These are phyloP conservation scores for Valencia hispanica DNA, from an alignment of 2,797 vertebrate genomes.

Conservation along the genomic window DNA sequence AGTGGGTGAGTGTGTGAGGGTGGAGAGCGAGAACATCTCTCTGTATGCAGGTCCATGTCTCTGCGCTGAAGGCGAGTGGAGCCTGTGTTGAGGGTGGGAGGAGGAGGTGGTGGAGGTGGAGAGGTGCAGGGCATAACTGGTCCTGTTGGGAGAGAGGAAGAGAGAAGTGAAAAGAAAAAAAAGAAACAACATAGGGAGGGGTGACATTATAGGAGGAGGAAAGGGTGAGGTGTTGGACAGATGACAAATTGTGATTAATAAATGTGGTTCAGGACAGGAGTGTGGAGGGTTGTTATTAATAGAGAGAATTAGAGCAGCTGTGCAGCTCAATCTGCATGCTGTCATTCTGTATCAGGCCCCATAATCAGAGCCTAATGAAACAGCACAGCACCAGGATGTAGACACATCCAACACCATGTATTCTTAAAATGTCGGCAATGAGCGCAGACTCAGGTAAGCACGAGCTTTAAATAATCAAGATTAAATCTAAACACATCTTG, in stretches of 20 bases:
- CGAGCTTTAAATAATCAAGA: not conserved
- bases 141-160: constrained; percentile 64
- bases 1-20: constrained; percentile 31
- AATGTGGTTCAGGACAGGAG: constrained; percentile 83
- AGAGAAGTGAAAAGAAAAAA: constrained; percentile 45
- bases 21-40: constrained; percentile 64
- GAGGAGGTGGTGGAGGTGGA: constrained; percentile 37
- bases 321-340: constrained; percentile 87
- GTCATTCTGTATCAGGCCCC: constrained; percentile 86
- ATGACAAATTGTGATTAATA: constrained; percentile 91
- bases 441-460: constrained; percentile 29
- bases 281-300: constrained; percentile 86
- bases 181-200: constrained; percentile 43
- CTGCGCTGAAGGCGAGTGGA: constrained; percentile 60
- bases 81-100: constrained; percentile 41
- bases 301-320: constrained; percentile 86
- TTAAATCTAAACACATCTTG: not conserved
- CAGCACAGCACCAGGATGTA: constrained; percentile 74
- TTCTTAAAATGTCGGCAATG: constrained; percentile 40
- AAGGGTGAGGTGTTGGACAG: constrained; percentile 78
- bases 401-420: constrained; percentile 50
- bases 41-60: constrained; percentile 83
- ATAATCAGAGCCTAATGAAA: constrained; percentile 87
- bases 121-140: constrained; percentile 76
- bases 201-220: constrained; percentile 51